A percentile compares a stretch with the other conserved stretches of the same genome.
These are phyloP conservation scores for Cyphomyrus plagiostoma DNA, from an alignment of 2,113 vertebrate genomes.

Conservation along the genomic window DNA sequence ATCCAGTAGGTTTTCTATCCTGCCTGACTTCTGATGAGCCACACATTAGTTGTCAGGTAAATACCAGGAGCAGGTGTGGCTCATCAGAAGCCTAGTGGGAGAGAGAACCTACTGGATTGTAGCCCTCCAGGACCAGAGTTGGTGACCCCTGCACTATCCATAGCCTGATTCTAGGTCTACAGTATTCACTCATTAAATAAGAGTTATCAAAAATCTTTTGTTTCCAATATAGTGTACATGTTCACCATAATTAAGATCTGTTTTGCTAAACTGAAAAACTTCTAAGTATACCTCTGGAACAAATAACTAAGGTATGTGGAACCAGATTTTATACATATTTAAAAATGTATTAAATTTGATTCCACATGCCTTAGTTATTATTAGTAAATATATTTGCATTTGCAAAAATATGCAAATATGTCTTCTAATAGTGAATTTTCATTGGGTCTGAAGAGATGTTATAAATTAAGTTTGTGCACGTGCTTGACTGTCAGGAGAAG, in stretches of 20 bases:
- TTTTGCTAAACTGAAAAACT: not conserved
- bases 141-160: not conserved
- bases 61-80: too few species aligned
- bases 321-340: not conserved
- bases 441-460: not conserved
- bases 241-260: not conserved
- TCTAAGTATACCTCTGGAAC: not conserved
- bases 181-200: not conserved
- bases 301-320: not conserved
- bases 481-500: not conserved
- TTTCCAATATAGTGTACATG: not conserved
- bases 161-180: not conserved
- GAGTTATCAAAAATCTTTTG: not conserved
- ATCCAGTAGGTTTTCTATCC: too few species aligned
- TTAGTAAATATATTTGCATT: not conserved
- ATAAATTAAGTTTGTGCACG: not conserved
- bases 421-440: not conserved
- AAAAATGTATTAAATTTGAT: not conserved
- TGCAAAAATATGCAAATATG: not conserved
- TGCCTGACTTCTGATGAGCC: too few species aligned
- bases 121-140: too few species aligned
- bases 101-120: too few species aligned
- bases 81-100: too few species aligned
- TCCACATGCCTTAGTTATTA: too few species aligned
- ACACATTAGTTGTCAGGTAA: too few species aligned